Percentiles rank a stretch among this genome's conserved stretches.
These are phyloP conservation scores for Cynaeus angustus DNA, from an alignment of 2,888 invertebrate species.

Conservation along the genomic window DNA sequence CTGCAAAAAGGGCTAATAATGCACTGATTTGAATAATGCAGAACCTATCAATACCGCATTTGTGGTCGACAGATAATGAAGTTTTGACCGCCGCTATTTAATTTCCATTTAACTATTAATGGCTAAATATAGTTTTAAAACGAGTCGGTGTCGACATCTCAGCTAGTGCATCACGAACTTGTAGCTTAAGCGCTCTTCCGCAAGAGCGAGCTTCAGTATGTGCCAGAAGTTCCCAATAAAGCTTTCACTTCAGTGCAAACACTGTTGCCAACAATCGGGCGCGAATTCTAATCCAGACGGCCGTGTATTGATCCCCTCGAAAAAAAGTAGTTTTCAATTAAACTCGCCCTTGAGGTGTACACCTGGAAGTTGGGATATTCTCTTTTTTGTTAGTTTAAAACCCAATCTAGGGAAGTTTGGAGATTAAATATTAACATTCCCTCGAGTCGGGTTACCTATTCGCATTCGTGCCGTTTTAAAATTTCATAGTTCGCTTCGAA, in stretches of 20 bases:
- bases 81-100: constrained; percentile 38
- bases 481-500: constrained; percentile 53
- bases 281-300: neutral
- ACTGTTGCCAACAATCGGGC: constrained; percentile 25
- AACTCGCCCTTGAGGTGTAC: constrained; percentile 3
- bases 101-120: constrained; percentile 36
- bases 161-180: neutral
- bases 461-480: constrained; percentile 43
- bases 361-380: neutral
- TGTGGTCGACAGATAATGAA: constrained; percentile 37
- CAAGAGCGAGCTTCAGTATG: constrained; percentile 9
- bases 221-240: constrained; percentile 36
- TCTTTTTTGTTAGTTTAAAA: constrained; percentile 18
- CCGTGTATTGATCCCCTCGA: neutral
- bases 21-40: constrained; percentile 38
- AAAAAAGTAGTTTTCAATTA: constrained; percentile 20
- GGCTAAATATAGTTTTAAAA: neutral
- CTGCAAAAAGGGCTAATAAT: constrained; percentile 41
- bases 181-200: neutral
- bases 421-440: constrained; percentile 32
- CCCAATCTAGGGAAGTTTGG: constrained; percentile 30
- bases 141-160: constrained; percentile 23
- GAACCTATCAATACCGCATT: constrained; percentile 29
- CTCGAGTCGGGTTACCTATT: constrained; percentile 1
- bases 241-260: neutral